Evolutionary conservation across 1,140 invertebrate species (phyloP).

Genomic region (Sinella curviseta): DNA sequence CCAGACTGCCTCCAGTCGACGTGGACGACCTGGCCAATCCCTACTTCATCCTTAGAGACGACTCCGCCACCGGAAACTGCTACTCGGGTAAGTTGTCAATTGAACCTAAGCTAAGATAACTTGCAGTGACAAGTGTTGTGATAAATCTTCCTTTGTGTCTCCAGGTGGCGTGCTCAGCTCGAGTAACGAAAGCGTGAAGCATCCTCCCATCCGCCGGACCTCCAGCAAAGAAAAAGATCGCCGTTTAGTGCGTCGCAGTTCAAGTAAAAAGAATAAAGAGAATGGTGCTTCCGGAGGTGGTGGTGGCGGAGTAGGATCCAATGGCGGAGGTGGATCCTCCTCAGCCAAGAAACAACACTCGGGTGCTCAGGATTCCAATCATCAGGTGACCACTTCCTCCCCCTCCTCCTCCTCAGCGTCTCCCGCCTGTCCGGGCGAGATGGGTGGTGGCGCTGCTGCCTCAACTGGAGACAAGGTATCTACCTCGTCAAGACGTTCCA

Average conservation of each 20-base stretch:
- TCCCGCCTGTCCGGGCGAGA: background rate
- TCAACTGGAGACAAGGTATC: slow-evolving; percentile 29
- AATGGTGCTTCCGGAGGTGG: slow-evolving; percentile 57
- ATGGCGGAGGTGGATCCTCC: slow-evolving; percentile 8
- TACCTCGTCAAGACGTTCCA: slow-evolving; percentile 22
- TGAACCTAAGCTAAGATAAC: background rate
- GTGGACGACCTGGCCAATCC: slow-evolving; percentile 21
- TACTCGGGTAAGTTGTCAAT: background rate
- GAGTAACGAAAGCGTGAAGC: slow-evolving; percentile 69
- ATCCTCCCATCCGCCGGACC: slow-evolving; percentile 64
- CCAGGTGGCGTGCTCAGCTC: slow-evolving; percentile 62
- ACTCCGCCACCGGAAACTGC: slow-evolving; percentile 29
- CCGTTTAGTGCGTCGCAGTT: slow-evolving; percentile 65
- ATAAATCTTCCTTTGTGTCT: background rate
- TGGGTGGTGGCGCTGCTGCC: background rate
- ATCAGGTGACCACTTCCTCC: background rate
- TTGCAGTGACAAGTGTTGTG: background rate
- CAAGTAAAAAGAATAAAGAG: slow-evolving; percentile 68
- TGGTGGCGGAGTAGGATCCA: background rate
- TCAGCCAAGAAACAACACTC: slow-evolving; percentile 11
- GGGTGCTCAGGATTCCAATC: slow-evolving; percentile 14
- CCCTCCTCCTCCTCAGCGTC: background rate
- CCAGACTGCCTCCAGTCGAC: slow-evolving; percentile 41
- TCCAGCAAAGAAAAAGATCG: slow-evolving; percentile 67
- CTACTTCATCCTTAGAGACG: slow-evolving; percentile 39